Evolutionary conservation across 2,888 invertebrate genomes (phyloP).

Genomic region (Acleris laterana): DNA sequence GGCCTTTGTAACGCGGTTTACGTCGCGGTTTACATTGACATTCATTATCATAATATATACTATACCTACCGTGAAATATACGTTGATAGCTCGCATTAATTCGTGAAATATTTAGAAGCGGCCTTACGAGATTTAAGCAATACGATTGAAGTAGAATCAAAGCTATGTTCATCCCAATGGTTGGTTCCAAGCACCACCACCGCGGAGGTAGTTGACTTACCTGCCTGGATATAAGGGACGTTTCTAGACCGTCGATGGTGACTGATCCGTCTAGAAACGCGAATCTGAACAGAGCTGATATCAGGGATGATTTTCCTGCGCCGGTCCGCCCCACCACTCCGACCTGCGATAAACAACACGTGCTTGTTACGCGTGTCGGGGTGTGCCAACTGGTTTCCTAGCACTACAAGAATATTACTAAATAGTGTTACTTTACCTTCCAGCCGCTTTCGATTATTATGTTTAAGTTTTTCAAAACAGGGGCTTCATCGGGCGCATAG

Average conservation of each 20-base stretch:
- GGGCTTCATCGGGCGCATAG: conserved; percentile 85
- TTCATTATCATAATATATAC: too few relatives aligned
- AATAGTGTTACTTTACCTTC: conserved; percentile 61
- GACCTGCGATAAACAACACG: conserved; percentile 63
- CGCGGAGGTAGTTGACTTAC: conserved; percentile 47
- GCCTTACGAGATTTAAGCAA: too few relatives aligned
- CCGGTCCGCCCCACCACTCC: conserved; percentile 91
- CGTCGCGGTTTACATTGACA: too few relatives aligned
- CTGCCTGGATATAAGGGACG: conserved; percentile 82
- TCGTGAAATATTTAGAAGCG: too few relatives aligned
- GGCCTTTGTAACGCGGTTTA: not conserved
- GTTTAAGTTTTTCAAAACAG: conserved; percentile 84
- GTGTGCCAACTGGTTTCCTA: too few relatives aligned
- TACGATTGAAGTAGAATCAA: too few relatives aligned
- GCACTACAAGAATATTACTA: too few relatives aligned
- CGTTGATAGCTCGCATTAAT: too few relatives aligned
- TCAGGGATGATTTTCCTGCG: conserved; percentile 89
- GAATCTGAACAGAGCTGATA: conserved; percentile 88
- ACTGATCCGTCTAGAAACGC: conserved; percentile 86
- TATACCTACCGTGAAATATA: too few relatives aligned
- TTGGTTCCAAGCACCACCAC: not conserved
- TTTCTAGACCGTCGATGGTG: conserved; percentile 86
- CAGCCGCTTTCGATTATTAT: conserved; percentile 71
- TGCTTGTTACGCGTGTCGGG: too few relatives aligned
- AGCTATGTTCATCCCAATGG: too few relatives aligned